phyloP scores from a whole-genome alignment of 2,113 vertebrate genomes.

The Ptilorrhoa leucosticta region DNA sequence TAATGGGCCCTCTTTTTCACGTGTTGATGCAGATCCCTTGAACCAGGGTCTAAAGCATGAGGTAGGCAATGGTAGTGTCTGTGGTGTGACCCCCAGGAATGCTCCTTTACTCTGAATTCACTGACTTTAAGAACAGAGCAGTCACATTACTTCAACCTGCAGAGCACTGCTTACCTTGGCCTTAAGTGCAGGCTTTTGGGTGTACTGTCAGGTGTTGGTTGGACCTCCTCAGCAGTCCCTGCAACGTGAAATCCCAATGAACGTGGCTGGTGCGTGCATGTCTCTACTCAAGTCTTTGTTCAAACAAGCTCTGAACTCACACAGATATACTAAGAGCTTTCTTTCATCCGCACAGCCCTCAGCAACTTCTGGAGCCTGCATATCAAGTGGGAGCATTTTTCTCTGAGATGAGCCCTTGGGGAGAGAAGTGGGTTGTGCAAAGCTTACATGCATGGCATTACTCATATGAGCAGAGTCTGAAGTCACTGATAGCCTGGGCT shows the following conservation, averaged over 20 bases:
- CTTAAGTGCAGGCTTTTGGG: not conserved
- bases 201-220: not conserved
- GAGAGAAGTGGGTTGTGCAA: not conserved
- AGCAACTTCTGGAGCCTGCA: not conserved
- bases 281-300: not conserved
- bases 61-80: not conserved
- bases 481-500: not conserved
- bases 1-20: not conserved
- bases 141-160: not conserved
- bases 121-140: not conserved
- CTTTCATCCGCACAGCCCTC: not conserved
- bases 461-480: not conserved
- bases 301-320: not conserved
- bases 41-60: not conserved
- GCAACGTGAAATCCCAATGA: not conserved
- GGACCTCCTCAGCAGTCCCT: not conserved
- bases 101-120: not conserved
- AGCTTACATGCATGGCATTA: not conserved
- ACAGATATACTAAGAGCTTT: not conserved
- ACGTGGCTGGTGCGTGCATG: not conserved
- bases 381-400: not conserved
- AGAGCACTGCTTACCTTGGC: not conserved
- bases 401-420: not conserved
- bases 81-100: not conserved
- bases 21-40: not conserved